Evolutionary conservation across 2,113 vertebrate species (phyloP), one percentile per base, ranked within the genome.

Genomic region (Axis porcinus): DNA sequence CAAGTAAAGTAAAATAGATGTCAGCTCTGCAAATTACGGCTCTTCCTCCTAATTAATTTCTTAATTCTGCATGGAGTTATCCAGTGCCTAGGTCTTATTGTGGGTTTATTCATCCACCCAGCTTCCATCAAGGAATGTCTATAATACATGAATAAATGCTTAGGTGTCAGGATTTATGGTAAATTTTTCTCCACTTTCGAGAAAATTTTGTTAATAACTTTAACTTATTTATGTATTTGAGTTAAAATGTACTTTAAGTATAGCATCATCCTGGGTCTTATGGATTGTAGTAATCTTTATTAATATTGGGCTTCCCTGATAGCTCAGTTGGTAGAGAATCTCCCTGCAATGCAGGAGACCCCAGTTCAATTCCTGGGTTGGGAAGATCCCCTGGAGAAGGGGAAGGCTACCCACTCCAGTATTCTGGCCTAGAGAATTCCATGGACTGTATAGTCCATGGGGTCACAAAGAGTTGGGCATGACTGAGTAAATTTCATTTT

Each of bases 11-110:
- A 98, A 99, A 99, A 98, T 98, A 98, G 92, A 98, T 99, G 99
- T 99, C 98, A 98, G 96, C 93, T 95, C 94, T 98, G 64, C 98
- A 98, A 99, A 98, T 99, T 99, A 98, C 97, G 86, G 95, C 96
- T 98, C 97, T 98, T 97, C 54, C 98, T 99, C 97, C 89, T 99
- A 99, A 99, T 99, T 99, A 99, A 98, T 98, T 98, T 99, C 98
- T 98, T 98, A 98, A 98, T 99, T 99, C 98, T 98, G 55, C 97
- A 97, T 98, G 92, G 74, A 98, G 93, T 97, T 97, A 96, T 98
- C 94, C 79, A 98, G 86, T 74, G 78, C 89, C 52, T 98, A 98
- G 94, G 76, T 94, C 98, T 98, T 98, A 95, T 98, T 99, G 98
- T 99, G 96, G 97, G 97, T 99, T 99, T 99, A 98, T 98, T 97